phyloP scores from a whole-genome alignment of 2,888 invertebrate species.

The Drosophila neonasuta region DNA sequence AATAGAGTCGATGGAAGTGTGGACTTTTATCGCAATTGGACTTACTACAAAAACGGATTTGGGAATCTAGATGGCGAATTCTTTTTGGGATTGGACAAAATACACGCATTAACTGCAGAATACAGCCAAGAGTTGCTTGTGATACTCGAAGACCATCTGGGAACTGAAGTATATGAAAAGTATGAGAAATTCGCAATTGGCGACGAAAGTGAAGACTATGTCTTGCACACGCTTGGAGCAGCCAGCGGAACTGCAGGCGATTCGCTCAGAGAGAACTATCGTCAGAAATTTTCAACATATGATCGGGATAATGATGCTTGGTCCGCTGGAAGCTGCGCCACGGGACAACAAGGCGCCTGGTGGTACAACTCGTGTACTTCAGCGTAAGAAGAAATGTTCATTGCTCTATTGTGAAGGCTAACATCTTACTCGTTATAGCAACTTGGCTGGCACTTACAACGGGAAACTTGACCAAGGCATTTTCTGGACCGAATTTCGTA shows the following conservation, averaged over 20 bases:
- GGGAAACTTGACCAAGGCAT: too few relatives aligned
- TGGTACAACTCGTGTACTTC: neutral
- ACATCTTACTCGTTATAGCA: neutral
- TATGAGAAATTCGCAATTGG: conserved; percentile 15
- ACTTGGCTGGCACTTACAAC: conserved; percentile 1
- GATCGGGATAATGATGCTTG: conserved; percentile 5
- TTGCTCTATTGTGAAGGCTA: too few relatives aligned
- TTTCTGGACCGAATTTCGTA: too few relatives aligned
- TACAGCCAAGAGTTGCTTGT: neutral
- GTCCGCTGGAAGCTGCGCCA: neutral
- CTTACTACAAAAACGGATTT: conserved; percentile 1
- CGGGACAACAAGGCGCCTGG: neutral
- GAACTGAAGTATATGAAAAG: neutral
- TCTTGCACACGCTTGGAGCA: conserved; percentile 2
- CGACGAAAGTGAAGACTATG: conserved; percentile 3
- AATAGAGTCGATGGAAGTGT: neutral
- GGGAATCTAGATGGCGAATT: conserved; percentile 6
- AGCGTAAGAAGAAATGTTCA: too few relatives aligned
- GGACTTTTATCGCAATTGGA: neutral
- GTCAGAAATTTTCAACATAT: neutral
- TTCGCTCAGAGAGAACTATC: neutral
- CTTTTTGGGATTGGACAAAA: conserved; percentile 15
- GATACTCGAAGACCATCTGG: neutral
- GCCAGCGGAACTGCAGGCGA: conserved; percentile 12
- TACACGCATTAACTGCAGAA: conserved; percentile 4